phyloP scores from a whole-genome alignment of 2,113 vertebrate genomes.

The Takifugu flavidus region DNA sequence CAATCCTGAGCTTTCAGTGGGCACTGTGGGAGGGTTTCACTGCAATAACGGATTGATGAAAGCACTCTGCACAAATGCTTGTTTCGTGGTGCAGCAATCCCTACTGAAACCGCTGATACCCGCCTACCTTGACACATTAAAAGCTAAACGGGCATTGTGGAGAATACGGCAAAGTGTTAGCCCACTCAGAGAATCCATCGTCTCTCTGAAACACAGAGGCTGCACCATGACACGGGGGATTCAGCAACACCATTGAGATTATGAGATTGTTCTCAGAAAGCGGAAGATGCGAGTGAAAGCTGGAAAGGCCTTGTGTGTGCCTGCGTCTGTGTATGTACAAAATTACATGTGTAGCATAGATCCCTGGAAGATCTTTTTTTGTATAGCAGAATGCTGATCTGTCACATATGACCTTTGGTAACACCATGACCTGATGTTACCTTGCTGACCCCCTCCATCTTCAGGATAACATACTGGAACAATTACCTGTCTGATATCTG shows the following conservation, averaged over 20 bases:
- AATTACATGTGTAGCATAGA: not conserved
- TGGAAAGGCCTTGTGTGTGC: not conserved
- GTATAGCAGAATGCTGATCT: slow-evolving; percentile 5
- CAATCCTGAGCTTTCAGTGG: too few species aligned
- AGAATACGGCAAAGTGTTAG: slow-evolving; percentile 36
- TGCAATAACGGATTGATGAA: slow-evolving; percentile 38
- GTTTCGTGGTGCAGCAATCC: slow-evolving; percentile 25
- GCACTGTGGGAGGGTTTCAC: slow-evolving; percentile 30
- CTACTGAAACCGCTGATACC: slow-evolving; percentile 16
- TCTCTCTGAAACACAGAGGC: slow-evolving; percentile 9
- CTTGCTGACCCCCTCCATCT: too few species aligned
- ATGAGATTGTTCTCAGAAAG: slow-evolving; percentile 18
- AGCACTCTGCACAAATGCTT: slow-evolving; percentile 7
- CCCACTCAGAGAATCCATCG: slow-evolving; percentile 22
- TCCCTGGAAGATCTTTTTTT: slow-evolving; percentile 3
- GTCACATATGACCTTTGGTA: slow-evolving; percentile 4
- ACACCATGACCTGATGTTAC: too few species aligned
- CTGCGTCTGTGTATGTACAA: not conserved
- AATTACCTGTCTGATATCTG: too few species aligned
- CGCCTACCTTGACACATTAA: slow-evolving; percentile 45
- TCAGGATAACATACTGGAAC: too few species aligned
- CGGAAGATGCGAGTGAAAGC: slow-evolving; percentile 15
- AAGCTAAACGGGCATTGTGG: slow-evolving; percentile 25
- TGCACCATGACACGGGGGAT: slow-evolving; percentile 9
- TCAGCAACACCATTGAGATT: slow-evolving; percentile 12